Conservation (phyloP, 1,140 invertebrate species). For the Sinella curviseta region DNA sequence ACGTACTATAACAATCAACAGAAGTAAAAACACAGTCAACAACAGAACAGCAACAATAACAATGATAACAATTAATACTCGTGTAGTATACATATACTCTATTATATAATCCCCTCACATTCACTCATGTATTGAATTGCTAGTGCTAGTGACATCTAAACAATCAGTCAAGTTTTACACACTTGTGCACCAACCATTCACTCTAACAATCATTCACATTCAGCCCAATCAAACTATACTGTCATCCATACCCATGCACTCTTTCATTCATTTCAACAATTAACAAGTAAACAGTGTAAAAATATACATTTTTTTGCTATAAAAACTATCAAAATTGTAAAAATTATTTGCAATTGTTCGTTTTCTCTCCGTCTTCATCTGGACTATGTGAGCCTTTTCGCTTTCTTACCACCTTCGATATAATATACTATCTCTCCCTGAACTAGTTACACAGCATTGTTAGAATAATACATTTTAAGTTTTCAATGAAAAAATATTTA, state of each 20-base stretch:
- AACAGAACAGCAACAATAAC: conserved; percentile 7
- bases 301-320: too few species aligned
- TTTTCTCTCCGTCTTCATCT: not conserved
- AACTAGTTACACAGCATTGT: not conserved
- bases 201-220: not conserved
- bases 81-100: not conserved
- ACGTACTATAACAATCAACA: not conserved
- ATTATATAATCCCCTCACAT: conserved; percentile 20
- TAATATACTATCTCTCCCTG: not conserved
- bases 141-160: not conserved
- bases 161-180: conserved; percentile 17
- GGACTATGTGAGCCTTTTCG: too few species aligned
- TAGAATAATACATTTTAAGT: too few species aligned
- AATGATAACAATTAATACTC: not conserved
- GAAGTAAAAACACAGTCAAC: conserved; percentile 1
- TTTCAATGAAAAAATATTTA: too few species aligned
- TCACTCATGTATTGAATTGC: too few species aligned
- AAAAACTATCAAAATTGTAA: conserved; percentile 1
- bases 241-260: not conserved
- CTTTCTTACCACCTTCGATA: too few species aligned
- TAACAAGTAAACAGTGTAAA: not conserved
- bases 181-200: too few species aligned
- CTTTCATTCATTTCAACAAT: not conserved
- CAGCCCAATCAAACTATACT: not conserved
- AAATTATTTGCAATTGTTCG: conserved; percentile 7